Evolutionary conservation across 2,888 invertebrate species (phyloP).

Genomic region (Drosophila sordidula): DNA sequence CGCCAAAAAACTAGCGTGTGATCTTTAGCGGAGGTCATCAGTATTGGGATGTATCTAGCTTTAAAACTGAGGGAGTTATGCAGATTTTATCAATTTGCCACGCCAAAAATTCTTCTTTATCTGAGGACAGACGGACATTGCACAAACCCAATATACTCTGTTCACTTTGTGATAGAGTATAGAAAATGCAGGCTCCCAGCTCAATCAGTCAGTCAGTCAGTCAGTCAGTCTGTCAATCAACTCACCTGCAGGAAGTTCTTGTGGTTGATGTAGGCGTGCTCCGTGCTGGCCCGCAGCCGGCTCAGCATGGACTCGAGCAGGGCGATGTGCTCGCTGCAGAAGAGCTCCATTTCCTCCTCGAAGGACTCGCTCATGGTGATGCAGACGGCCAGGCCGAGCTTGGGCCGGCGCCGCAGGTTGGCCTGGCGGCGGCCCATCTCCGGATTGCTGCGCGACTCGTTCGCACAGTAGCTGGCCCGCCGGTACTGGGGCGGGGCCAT

Average conservation of each 20-base stretch:
- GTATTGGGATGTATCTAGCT: too few relatives aligned
- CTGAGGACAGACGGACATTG: too few relatives aligned
- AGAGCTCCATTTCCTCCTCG: slow-evolving; percentile 89
- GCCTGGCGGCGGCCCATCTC: slow-evolving; percentile 81
- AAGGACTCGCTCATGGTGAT: slow-evolving; percentile 87
- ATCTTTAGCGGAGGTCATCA: too few relatives aligned
- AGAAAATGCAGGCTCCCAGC: too few relatives aligned
- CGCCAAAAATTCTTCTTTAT: too few relatives aligned
- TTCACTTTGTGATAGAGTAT: too few relatives aligned
- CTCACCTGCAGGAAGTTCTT: slow-evolving; percentile 86
- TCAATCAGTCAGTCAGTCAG: too few relatives aligned
- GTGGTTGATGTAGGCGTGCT: slow-evolving; percentile 87
- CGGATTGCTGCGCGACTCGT: slow-evolving; percentile 84
- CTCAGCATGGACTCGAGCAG: slow-evolving; percentile 90
- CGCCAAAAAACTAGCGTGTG: too few relatives aligned
- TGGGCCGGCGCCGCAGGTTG: slow-evolving; percentile 84
- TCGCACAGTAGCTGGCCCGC: slow-evolving; percentile 78
- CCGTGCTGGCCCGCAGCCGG: slow-evolving; percentile 88
- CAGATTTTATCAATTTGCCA: too few relatives aligned
- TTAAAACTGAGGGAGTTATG: too few relatives aligned
- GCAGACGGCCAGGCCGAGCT: slow-evolving; percentile 89
- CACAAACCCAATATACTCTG: too few relatives aligned
- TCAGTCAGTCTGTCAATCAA: neutral
- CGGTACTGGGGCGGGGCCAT: slow-evolving; percentile 78
- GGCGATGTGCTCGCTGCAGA: slow-evolving; percentile 92